These are phyloP conservation scores for Nyctalus aviator DNA, from an alignment of 2,797 vertebrate genomes.

Conservation along the genomic window DNA sequence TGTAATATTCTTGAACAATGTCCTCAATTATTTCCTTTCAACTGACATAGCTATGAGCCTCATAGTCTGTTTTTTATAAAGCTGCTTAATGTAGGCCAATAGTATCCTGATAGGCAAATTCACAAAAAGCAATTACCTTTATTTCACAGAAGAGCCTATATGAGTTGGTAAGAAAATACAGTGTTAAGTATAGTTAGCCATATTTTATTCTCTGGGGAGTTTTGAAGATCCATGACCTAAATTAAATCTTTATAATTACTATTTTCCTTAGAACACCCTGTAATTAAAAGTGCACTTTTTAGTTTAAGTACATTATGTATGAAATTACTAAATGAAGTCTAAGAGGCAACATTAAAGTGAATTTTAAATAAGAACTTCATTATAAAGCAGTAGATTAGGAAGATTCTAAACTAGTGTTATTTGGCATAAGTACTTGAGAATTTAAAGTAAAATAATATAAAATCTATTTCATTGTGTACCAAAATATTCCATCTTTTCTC, in stretches of 20 bases:
- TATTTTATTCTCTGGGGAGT: slow-evolving; percentile 50
- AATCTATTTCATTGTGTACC: neutral
- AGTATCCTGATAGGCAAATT: neutral
- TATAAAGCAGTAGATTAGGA: neutral
- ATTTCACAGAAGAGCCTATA: slow-evolving; percentile 40
- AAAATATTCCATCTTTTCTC: slow-evolving; percentile 19
- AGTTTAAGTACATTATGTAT: neutral
- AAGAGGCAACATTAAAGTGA: neutral
- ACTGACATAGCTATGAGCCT: neutral
- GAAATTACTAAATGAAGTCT: neutral
- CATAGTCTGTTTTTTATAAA: neutral
- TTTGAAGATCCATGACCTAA: slow-evolving; percentile 4
- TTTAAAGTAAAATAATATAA: slow-evolving; percentile 41
- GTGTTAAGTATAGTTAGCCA: neutral
- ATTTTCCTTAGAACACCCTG: slow-evolving; percentile 50
- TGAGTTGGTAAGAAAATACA: slow-evolving; percentile 34
- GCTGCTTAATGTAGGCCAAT: neutral
- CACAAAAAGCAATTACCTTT: neutral
- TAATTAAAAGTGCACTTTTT: slow-evolving; percentile 41
- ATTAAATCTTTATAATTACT: slow-evolving; percentile 15
- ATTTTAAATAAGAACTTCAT: slow-evolving; percentile 46
- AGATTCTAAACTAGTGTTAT: neutral
- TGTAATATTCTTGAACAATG: neutral
- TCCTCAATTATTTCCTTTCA: slow-evolving; percentile 40
- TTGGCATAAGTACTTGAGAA: neutral